Conservation (phyloP, 2,888 invertebrate species). For the Onthophagus sagittarius region DNA sequence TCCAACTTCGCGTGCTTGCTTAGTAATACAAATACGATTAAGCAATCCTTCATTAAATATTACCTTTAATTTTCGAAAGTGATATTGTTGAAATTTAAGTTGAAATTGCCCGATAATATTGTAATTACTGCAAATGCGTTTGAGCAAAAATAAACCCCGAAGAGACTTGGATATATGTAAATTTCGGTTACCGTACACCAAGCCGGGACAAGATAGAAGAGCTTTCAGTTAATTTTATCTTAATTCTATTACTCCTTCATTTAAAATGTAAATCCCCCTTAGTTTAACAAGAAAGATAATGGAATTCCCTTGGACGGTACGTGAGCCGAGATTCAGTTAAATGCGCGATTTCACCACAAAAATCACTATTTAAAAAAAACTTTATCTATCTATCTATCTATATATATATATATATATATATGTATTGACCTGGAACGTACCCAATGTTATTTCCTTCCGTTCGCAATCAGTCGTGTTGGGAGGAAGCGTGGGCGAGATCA, state of each 20-base stretch:
- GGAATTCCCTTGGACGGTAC: constrained; percentile 5
- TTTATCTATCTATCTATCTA: too few species aligned
- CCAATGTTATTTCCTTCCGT: not conserved
- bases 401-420: too few species aligned
- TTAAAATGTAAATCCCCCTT: constrained; percentile 12
- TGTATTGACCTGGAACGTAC: not conserved
- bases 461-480: not conserved
- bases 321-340: not conserved
- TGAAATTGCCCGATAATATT: not conserved
- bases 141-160: not conserved
- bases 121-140: not conserved
- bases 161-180: constrained; percentile 2
- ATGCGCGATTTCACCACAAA: not conserved
- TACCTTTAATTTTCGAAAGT: too few species aligned
- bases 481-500: not conserved
- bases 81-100: not conserved
- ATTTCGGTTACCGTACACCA: not conserved
- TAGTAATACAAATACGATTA: too few species aligned
- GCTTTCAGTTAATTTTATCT: constrained; percentile 9
- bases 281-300: constrained; percentile 10
- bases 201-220: not conserved
- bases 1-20: too few species aligned
- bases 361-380: too few species aligned
- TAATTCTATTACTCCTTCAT: constrained; percentile 11
- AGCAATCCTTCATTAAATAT: too few species aligned